Evolutionary conservation across 2,113 vertebrate species (phyloP), one percentile per base, ranked within the genome.

Genomic region (Perognathus longimembris): DNA sequence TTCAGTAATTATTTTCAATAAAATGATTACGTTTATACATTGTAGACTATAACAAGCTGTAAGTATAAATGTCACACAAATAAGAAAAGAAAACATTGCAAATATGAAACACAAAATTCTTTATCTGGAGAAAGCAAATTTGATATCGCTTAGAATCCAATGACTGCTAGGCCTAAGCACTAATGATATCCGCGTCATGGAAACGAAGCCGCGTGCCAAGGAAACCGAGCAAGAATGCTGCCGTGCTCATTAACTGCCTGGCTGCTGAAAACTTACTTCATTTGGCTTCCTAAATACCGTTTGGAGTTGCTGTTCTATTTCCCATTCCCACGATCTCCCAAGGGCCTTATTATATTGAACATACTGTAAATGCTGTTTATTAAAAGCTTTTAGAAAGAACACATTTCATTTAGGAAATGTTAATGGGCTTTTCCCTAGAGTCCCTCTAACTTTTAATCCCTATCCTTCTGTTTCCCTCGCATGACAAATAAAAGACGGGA

Each of bases 361-460:
- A 95, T 67, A 73, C 32, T 89, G 78, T 88, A 94, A 92, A 95
- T 69, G 11, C 34, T 78, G 86, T 45, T 82, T 79, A 20, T 59
- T 93, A 88, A 92, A 92, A 71, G 6, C n/a, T 36, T 94, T 96
- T 91, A 79, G 54, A 26, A 79, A 82, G 86, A 54, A 45, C 71
- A 84, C 6, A 74, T 18, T 88, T 73, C 11, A 2, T 89, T 85
- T 91, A 95, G 18, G 85, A 97, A 96, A 88, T 71, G 26, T 91
- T 94, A 89, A 76, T 14, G 12, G 88, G 34, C 42, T 75, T 94
- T 97, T 87, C 86, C 57, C 30, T 80, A 78, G 61, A 81, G 86
- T 90, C 74, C 77, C 86, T 93, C 50, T 69, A 95, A 95, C 82
- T 28, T 85, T 66, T 81, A 97, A 64, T 28, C 97, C 12, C 66